Percentiles rank a stretch among this genome's conserved stretches.
These are phyloP conservation scores for Willowsia nigromaculata DNA, from an alignment of 2,888 invertebrate species.

Conservation along the genomic window DNA sequence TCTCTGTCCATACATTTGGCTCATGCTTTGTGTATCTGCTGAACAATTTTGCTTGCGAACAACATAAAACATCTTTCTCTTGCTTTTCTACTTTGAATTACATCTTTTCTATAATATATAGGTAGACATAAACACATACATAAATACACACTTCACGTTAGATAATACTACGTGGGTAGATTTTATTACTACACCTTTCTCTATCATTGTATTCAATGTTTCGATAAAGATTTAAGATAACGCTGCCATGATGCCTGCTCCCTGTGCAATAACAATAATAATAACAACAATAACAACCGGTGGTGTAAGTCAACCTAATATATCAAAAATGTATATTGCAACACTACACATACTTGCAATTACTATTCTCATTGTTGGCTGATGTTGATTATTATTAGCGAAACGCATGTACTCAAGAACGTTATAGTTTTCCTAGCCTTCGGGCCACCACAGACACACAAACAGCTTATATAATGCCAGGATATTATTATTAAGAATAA, in stretches of 20 bases:
- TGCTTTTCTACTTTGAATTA: background rate
- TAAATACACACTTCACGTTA: background rate
- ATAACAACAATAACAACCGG: slow-evolving; percentile 60
- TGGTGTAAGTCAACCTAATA: slow-evolving; percentile 33
- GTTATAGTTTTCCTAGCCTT: slow-evolving; percentile 41
- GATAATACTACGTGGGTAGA: background rate
- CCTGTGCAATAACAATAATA: slow-evolving; percentile 61
- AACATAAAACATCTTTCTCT: slow-evolving; percentile 25
- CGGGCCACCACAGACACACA: slow-evolving; percentile 54
- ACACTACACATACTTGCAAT: background rate
- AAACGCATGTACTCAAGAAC: slow-evolving; percentile 32
- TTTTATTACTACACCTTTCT: slow-evolving; percentile 19
- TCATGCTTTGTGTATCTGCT: slow-evolving; percentile 35
- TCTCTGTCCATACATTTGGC: background rate
- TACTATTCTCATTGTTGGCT: background rate
- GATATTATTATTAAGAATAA: slow-evolving; percentile 60
- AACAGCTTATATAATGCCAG: slow-evolving; percentile 27
- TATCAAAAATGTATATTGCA: slow-evolving; percentile 45
- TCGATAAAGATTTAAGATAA: slow-evolving; percentile 63
- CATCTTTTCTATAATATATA: background rate
- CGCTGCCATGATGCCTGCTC: slow-evolving; percentile 40
- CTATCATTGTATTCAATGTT: slow-evolving; percentile 1
- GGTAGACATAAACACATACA: background rate
- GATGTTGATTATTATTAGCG: slow-evolving; percentile 54
- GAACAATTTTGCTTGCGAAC: background rate